Conservation (phyloP, 92 coral and sea anemone species). For the Parazoanthus atlanticus region DNA sequence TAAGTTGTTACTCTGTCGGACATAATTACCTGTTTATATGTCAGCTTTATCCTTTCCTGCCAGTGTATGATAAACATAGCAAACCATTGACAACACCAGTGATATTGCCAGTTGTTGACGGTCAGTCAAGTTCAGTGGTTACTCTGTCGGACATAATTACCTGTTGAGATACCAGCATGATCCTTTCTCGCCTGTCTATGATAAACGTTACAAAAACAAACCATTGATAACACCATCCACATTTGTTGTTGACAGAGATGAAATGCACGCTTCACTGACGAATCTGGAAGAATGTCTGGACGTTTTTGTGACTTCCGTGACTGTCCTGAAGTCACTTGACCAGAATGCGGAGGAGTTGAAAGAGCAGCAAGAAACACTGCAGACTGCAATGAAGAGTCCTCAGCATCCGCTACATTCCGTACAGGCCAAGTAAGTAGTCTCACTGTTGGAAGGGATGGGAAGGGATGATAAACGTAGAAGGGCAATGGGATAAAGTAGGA, state of each 20-base stretch:
- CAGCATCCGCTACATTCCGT: conserved; percentile 89
- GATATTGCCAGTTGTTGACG: too few species aligned
- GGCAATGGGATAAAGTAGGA: neutral
- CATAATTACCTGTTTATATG: neutral
- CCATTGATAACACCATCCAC: neutral
- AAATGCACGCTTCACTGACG: conserved; percentile 69
- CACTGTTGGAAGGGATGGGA: neutral
- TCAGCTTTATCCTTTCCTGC: neutral
- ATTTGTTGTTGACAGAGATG: conserved; percentile 67
- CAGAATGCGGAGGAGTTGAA: conserved; percentile 76
- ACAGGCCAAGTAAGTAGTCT: conserved; percentile 87
- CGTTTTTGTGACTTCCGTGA: conserved; percentile 71
- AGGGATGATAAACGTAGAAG: neutral
- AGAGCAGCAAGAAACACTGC: conserved; percentile 87
- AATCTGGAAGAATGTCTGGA: conserved; percentile 75
- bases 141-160: neutral
- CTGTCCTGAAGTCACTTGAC: conserved; percentile 81
- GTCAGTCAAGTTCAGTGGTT: neutral
- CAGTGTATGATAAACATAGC: neutral
- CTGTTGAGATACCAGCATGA: neutral
- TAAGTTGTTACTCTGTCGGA: neutral
- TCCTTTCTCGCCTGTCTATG: neutral
- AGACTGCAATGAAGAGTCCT: conserved; percentile 80
- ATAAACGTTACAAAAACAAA: neutral
- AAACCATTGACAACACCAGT: neutral